Evolutionary conservation across 2,888 invertebrate genomes (phyloP), one percentile per base, ranked within the genome.

Genomic region (Rotaria socialis): DNA sequence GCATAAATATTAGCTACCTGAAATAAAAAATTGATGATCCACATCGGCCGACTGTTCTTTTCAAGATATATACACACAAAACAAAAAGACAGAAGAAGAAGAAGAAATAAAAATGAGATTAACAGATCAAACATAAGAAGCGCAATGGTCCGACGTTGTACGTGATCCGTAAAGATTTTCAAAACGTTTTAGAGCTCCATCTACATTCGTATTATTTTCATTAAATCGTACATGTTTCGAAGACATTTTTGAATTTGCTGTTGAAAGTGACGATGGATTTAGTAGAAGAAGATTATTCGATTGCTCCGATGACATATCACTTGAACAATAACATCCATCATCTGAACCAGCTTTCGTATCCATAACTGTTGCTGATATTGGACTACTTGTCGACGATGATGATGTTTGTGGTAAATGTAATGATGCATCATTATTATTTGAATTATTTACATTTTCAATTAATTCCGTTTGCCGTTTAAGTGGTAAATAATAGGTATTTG

Each of bases 311-410:
- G 80, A 80, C 80, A 80, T 80, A 80, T 80, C 80, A 43, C 47
- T 47, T 8, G 80, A 80, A 80, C 80, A 80, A n/a, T 80, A 80
- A 80, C 80, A 80, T 41, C 80, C 80, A 80, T 80, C 80, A 80
- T 80, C 80, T 0, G 80, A 80, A 47, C 47, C 11, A 67, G 67
- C 41, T 67, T 67, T 67, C 35, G 67, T 16, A 27, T 14, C 67
- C 7, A 27, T 67, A 1, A 16, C 67, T 0, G 35, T 67, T 35
- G 67, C 41, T 19, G 67, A 67, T 11, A 80, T 47, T 47, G 80
- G 80, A n/a, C 47, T 47, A 47, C 47, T 47, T 43, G 80, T 80
- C 14, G 80, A n/a, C 6, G 75, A 74, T 24, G 67, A 67, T 67
- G 67, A 67, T 67, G 67, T n/a, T 67, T 41, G 67, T 7, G 14